Percentiles rank a stretch among this genome's conserved stretches.
Conservation (phyloP, 2,113 vertebrate genomes). For the Scomber japonicus region DNA sequence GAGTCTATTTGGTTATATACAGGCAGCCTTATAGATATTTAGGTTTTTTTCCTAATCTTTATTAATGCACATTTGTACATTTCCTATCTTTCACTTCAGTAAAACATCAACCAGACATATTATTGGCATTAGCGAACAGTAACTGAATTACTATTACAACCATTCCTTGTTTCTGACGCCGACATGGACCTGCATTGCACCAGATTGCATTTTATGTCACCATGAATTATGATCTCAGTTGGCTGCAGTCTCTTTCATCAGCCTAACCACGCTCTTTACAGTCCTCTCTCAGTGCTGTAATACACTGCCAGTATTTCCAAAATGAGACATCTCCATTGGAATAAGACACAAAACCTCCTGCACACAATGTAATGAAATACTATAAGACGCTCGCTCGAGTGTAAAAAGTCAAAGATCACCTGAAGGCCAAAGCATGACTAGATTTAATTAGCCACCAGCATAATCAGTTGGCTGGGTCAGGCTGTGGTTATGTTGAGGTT, state of each 20-base stretch:
- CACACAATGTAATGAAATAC: not conserved
- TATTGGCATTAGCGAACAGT: not conserved
- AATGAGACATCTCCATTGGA: not conserved
- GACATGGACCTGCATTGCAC: slow-evolving; percentile 47
- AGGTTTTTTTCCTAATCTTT: no score
- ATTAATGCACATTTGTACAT: no score
- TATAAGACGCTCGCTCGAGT: not conserved
- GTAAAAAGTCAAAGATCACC: slow-evolving; percentile 32
- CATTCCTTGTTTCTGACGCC: slow-evolving; percentile 31
- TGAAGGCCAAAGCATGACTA: not conserved
- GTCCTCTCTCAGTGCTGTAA: not conserved
- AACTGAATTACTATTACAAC: not conserved
- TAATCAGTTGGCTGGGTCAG: not conserved
- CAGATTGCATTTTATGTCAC: slow-evolving; percentile 52
- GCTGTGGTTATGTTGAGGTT: not conserved
- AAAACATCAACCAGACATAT: not conserved
- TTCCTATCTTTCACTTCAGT: not conserved
- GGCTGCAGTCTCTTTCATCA: slow-evolving; percentile 47
- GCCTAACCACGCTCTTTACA: not conserved
- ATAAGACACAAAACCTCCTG: not conserved
- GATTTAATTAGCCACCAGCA: not conserved
- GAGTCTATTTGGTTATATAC: no score
- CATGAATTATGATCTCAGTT: slow-evolving; percentile 42
- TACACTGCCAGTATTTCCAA: not conserved
- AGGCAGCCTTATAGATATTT: no score